phyloP scores from a whole-genome alignment of 2,797 vertebrate species.

The Syngnathus acus region DNA sequence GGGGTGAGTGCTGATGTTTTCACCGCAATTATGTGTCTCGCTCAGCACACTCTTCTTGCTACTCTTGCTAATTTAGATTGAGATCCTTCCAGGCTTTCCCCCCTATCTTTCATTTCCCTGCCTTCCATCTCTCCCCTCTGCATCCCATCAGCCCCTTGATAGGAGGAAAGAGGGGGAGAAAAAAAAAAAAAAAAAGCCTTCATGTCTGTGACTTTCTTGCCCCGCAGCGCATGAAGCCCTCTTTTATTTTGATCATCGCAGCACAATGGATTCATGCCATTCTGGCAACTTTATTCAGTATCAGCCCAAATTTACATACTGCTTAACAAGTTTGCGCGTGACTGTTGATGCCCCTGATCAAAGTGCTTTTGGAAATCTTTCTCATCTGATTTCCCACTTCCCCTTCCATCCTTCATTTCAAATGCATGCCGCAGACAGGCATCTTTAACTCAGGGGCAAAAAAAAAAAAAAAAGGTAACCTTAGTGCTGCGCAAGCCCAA shows the following conservation, averaged over 20 bases:
- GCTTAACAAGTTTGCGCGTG: conserved; percentile 75
- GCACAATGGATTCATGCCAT: conserved; percentile 79
- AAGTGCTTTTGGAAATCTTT: conserved; percentile 74
- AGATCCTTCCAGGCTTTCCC: conserved; percentile 73
- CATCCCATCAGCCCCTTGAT: conserved; percentile 73
- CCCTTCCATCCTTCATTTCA: conserved; percentile 59
- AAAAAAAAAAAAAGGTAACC: conserved; percentile 62
- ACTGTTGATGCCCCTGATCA: conserved; percentile 76
- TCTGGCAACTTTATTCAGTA: conserved; percentile 77
- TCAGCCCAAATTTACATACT: conserved; percentile 77
- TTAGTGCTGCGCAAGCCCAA: conserved; percentile 73
- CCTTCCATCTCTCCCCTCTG: conserved; percentile 67
- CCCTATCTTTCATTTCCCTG: conserved; percentile 71
- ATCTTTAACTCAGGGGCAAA: conserved; percentile 71
- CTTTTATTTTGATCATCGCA: conserved; percentile 79
- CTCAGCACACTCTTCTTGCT: conserved; percentile 67
- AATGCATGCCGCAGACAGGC: conserved; percentile 71
- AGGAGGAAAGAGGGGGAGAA: conserved; percentile 41
- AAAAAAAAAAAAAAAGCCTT: conserved; percentile 50
- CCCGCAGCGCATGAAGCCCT: conserved; percentile 71
- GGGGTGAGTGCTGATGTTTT: conserved; percentile 65
- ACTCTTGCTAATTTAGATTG: conserved; percentile 75
- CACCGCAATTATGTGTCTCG: conserved; percentile 72
- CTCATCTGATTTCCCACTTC: conserved; percentile 55
- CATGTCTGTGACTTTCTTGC: conserved; percentile 78